Evolutionary conservation across 2,888 invertebrate species (phyloP).

Genomic region (Synergus japonicus): DNA sequence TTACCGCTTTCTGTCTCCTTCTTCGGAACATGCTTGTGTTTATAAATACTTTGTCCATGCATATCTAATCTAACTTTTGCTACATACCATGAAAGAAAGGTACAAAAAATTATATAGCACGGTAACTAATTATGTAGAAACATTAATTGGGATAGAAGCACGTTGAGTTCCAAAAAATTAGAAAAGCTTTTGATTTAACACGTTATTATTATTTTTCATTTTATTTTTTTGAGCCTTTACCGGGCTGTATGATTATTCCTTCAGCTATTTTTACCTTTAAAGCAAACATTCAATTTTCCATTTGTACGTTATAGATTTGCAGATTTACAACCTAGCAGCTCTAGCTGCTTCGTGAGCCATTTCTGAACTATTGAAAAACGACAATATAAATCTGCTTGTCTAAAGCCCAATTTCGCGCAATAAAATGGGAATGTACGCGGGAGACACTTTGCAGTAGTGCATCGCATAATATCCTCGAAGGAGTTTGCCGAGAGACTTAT

Average conservation of each 20-base stretch:
- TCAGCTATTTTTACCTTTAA: not conserved
- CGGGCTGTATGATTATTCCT: too few species aligned
- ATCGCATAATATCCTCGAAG: constrained; percentile 21
- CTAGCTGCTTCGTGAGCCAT: not conserved
- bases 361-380: not conserved
- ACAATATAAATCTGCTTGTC: constrained; percentile 18
- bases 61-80: constrained; percentile 29
- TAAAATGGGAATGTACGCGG: constrained; percentile 32
- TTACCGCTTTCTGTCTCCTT: constrained; percentile 41
- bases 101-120: constrained; percentile 5
- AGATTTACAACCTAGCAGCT: constrained; percentile 11
- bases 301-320: not conserved
- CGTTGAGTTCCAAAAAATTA: too few species aligned
- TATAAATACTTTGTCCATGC: constrained; percentile 35
- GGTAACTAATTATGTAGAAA: constrained; percentile 42
- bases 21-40: constrained; percentile 39
- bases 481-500: constrained; percentile 29
- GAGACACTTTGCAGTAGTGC: constrained; percentile 25
- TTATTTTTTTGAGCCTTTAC: too few species aligned
- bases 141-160: too few species aligned
- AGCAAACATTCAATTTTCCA: not conserved
- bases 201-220: too few species aligned
- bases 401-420: constrained; percentile 26
- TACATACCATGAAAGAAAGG: constrained; percentile 3
- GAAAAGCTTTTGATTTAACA: too few species aligned